A percentile compares a stretch with the other conserved stretches of the same genome.
These are phyloP conservation scores for Callocephalon fimbriatum DNA, from an alignment of 2,113 vertebrate genomes.

Conservation along the genomic window DNA sequence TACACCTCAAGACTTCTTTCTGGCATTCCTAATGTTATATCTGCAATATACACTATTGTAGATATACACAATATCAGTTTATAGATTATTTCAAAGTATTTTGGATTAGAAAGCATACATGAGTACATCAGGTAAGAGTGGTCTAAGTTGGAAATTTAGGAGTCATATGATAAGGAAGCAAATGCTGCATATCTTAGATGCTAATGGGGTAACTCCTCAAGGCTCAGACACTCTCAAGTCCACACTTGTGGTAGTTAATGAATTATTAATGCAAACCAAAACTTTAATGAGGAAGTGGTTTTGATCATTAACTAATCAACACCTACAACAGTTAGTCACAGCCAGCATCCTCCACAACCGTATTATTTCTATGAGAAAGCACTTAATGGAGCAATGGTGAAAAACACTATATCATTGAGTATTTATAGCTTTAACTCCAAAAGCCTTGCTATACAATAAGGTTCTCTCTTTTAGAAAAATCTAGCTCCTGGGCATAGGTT, in stretches of 20 bases:
- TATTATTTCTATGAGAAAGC: not conserved
- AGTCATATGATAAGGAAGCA: not conserved
- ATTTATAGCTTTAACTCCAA: not conserved
- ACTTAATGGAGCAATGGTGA: not conserved
- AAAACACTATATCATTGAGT: not conserved
- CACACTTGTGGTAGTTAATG: not conserved
- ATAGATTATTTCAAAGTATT: not conserved
- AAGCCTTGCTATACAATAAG: not conserved
- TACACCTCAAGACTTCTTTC: not conserved
- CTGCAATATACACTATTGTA: not conserved
- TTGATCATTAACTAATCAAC: not conserved
- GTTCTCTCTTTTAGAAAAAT: not conserved
- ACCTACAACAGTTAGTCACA: not conserved
- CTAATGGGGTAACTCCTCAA: not conserved
- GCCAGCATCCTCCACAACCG: not conserved
- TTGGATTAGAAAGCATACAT: not conserved
- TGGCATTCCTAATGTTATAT: not conserved
- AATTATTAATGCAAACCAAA: not conserved
- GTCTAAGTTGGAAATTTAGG: accelerated
- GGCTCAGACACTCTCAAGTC: not conserved
- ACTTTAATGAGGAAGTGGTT: not conserved
- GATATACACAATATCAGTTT: not conserved
- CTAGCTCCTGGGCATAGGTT: not conserved
- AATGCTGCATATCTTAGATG: not conserved
- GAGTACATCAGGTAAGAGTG: not conserved